Base-by-base conservation (phyloP, 1,140 invertebrate species). In the Oppia nitens region DNA sequence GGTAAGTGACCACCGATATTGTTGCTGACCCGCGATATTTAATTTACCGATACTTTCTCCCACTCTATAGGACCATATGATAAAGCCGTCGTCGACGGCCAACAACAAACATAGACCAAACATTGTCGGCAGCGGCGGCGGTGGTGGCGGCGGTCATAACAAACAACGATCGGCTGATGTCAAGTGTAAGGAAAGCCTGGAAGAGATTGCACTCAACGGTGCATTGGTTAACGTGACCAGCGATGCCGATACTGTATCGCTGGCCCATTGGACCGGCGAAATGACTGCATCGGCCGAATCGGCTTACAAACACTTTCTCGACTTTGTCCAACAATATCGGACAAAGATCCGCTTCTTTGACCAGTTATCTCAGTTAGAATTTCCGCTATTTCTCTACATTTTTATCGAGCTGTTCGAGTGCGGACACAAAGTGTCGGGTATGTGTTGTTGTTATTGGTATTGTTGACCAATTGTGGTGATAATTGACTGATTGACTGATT, bases 341-440 rank as follows among this genome's bases (percentile, higher is more conserved):
- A 9, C 21, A n/a, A 14, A 28, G 14, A 14, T n/a, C n/a, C 32
- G 14, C 23, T 20, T 52, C 25, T 14, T 28, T 20, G 29, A 57
- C 14, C 27, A 57, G n/a, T 48, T 57, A n/a, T 26, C 14, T 17
- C 23, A n/a, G 17, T 21, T 32, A 2, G 47, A 32, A 20, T 57
- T 57, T 50, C 40, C 55, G 25, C 20, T 57, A 9, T 57, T 26
- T 29, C 12, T 45, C 25, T 24, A 48, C 29, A 50, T 57, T 12
- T 57, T 57, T 50, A 57, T 57, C 2, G 20, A 57, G 20, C 24
- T 57, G 1, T 57, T 50, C 25, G 55, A 57, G 23, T 47, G 45
- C 27, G 55, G 55, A 47, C 24, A 53, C 25, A n/a, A 28, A 14
- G 2, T 17, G 3, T 20, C 24, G 3, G 52, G 52, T 53, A 32